Evolutionary conservation across 2,113 vertebrate genomes (phyloP), one percentile per base, ranked within the genome.

Genomic region (Otis tarda): DNA sequence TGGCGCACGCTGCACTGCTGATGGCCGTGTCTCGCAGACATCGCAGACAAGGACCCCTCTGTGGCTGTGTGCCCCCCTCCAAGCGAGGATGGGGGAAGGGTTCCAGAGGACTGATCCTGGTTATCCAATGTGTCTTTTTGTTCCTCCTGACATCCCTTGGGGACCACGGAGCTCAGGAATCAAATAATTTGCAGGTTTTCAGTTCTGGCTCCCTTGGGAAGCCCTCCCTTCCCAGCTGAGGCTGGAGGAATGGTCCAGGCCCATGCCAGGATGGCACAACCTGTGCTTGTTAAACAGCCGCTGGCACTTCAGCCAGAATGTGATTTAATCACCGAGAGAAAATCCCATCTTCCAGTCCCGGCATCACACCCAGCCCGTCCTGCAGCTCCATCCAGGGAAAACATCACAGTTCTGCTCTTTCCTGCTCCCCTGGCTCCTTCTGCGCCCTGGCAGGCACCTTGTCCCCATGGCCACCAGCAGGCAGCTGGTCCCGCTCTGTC

Each of bases 1-100:
- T 49, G 27, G 83, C 22, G 6, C 30, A 35, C 2, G 1, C 88
- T 37, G 82, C 71, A 10, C 25, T 31, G 0, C 78, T 5, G 56
- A 50, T 0, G 19, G 28, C 73, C 3, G 0, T 0, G 3, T 35
- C 70, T 41, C 83, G 7, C 20, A 37, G 63, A 20, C 64, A 13
- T 5, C 1, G 1, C 2, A 12, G 10, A 74, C 81, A 82, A 60
- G 45, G 86, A 52, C 15, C 37, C 52, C 65, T 87, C 77, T 55
- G 64, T 83, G 7, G 45, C 43, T 24, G 27, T 27, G 53, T 24
- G 52, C 23, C n/a, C 41, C 41, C 27, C 5, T 0, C 50, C 88
- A 78, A 39, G 37, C 16, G 31, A 27, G 41, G 31, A 0, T 6
- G 37, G 75, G 37, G 57, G 33, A 55, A 41, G 7, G 47, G 28